Base-by-base conservation (phyloP, 2,797 vertebrate genomes). In the Manis pentadactyla region DNA sequence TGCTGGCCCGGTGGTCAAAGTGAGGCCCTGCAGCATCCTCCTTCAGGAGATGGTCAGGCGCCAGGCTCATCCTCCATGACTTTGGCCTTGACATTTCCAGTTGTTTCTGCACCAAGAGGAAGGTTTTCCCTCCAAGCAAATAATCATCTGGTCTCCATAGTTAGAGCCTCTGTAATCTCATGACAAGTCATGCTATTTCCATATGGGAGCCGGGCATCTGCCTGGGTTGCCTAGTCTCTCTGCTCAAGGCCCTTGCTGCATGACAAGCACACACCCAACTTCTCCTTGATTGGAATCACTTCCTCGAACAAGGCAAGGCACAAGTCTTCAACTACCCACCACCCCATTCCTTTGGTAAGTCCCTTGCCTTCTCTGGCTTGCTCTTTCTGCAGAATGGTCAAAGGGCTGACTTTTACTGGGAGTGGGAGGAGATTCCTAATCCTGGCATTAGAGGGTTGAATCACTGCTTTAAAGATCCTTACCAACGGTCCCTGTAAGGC, bases 401-500 rank as follows among this genome's bases (percentile, higher is more conserved):
- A 95, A 68, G 39, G 49, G 13, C 74, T 96, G 46, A 29, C 29
- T 89, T 90, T 69, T 29, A 27, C 5, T 84, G 51, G 49, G 23
- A 8, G 17, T 57, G n/a, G 18, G 27, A 25, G 7, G 14, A 25
- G 5, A 61, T 8, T 34, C 42, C 78, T n/a, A 49, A 63, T 69
- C 19, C 10, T 59, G 7, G 61, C 31, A 4, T 64, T 83, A 57
- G 78, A 71, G 18, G 21, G 27, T 42, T 88, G 79, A 78, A 57
- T 75, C 27, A 79, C 37, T 90, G 14, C 69, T 92, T 77, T 59
- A 68, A 84, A 96, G 66, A 34, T 81, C 4, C 49, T 92, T 49
- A 74, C 69, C 39, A 57, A 74, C 34, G 77, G 68, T 73, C 93
- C 34, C 59, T n/a, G 49, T 11, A 63, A 74, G 42, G 31, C 77